phyloP scores from a whole-genome alignment of 1,140 invertebrate species.

The Solenopsis fugax region DNA sequence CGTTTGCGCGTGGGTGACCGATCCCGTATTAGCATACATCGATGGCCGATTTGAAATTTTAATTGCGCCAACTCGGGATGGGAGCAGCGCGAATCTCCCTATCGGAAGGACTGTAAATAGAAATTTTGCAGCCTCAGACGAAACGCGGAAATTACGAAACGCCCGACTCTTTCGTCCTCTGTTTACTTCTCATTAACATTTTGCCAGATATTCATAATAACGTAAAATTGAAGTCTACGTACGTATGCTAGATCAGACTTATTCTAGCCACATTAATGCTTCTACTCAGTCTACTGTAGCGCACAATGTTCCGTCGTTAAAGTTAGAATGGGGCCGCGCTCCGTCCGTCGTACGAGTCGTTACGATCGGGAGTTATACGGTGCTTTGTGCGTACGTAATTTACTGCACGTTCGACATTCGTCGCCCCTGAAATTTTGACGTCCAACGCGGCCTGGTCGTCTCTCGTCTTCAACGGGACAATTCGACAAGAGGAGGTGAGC shows the following conservation, averaged over 20 bases:
- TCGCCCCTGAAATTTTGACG: constrained; percentile 19
- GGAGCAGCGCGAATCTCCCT: background rate
- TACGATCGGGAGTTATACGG: background rate
- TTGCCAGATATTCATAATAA: background rate
- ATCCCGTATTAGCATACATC: constrained; percentile 59
- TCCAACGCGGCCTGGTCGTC: background rate
- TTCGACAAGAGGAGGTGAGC: constrained; percentile 24
- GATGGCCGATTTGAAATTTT: constrained; percentile 63
- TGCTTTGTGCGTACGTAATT: constrained; percentile 10
- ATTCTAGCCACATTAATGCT: background rate
- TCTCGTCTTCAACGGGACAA: background rate
- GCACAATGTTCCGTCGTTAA: background rate
- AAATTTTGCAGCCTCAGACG: background rate
- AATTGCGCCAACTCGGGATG: constrained; percentile 23
- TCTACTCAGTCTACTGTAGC: too few relatives aligned
- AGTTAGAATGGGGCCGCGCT: background rate
- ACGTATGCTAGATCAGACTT: background rate
- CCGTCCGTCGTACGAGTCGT: background rate
- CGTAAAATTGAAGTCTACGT: background rate
- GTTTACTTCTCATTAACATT: background rate
- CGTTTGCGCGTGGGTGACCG: constrained; percentile 33
- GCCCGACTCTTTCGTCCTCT: too few relatives aligned
- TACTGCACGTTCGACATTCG: constrained; percentile 7
- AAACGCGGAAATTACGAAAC: background rate
- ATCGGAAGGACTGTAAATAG: constrained; percentile 17